A percentile compares a stretch with the other conserved stretches of the same genome.
These are phyloP conservation scores for Oceanodroma leucorhoa DNA, from an alignment of 2,797 vertebrate species.

Conservation along the genomic window DNA sequence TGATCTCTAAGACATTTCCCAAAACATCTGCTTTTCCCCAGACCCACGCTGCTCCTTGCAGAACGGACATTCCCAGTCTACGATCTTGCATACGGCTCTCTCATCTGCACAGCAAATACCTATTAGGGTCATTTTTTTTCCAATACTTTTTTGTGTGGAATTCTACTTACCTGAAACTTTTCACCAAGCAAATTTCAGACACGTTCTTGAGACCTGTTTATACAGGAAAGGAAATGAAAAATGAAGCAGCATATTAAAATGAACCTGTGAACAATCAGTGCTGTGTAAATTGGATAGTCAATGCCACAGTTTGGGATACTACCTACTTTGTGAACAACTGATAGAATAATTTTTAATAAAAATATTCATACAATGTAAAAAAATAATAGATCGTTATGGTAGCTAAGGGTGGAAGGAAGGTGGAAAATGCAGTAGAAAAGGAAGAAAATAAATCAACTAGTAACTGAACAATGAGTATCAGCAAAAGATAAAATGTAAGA, in stretches of 20 bases:
- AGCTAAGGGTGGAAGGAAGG: not conserved
- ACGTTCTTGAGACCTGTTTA: not conserved
- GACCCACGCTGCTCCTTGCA: not conserved
- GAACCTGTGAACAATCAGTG: not conserved
- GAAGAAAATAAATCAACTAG: not conserved
- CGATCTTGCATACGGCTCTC: accelerated
- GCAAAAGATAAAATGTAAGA: not conserved
- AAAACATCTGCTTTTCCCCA: not conserved
- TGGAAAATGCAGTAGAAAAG: not conserved
- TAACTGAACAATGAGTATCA: not conserved
- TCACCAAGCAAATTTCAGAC: not conserved
- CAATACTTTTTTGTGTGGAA: not conserved
- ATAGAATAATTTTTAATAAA: not conserved
- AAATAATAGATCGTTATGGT: not conserved
- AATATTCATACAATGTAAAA: not conserved
- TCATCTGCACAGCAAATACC: not conserved
- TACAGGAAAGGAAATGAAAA: not conserved
- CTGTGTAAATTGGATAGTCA: not conserved
- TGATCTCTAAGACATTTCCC: not conserved
- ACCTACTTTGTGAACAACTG: not conserved
- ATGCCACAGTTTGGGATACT: not conserved
- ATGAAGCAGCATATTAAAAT: not conserved
- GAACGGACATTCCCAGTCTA: accelerated
- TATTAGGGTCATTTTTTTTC: not conserved
- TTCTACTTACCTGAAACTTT: not conserved